These are phyloP conservation scores for Petrocephalus sullivani DNA, from an alignment of 2,797 vertebrate genomes.

Conservation along the genomic window DNA sequence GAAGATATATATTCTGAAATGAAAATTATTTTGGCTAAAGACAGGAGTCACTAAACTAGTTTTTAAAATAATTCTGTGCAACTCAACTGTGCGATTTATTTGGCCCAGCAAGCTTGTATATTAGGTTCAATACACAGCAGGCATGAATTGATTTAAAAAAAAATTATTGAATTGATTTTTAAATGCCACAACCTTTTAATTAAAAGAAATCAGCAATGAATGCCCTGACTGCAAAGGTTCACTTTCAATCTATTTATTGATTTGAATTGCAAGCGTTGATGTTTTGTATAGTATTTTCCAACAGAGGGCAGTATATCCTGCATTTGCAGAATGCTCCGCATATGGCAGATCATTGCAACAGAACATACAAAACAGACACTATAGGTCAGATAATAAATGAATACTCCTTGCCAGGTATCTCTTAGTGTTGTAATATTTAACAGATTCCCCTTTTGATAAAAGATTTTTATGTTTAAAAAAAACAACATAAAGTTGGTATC, in stretches of 20 bases:
- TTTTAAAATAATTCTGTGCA: no score
- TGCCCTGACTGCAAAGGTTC: not conserved
- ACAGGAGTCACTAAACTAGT: no score
- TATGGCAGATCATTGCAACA: not conserved
- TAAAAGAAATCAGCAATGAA: not conserved
- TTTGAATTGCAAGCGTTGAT: not conserved
- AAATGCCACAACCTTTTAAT: not conserved
- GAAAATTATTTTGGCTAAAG: no score
- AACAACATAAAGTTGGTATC: not conserved
- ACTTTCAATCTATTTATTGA: not conserved
- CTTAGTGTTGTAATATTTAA: not conserved
- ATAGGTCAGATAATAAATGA: not conserved
- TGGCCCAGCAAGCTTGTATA: not conserved
- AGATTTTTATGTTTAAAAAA: not conserved
- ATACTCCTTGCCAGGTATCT: not conserved
- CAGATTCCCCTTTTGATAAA: not conserved
- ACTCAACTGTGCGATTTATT: not conserved
- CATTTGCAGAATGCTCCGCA: not conserved
- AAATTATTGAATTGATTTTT: no score
- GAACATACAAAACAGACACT: not conserved
- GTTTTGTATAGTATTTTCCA: not conserved
- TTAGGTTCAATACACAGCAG: not conserved
- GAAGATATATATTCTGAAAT: no score
- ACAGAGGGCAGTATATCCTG: conserved; percentile 1
- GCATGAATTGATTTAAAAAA: not conserved